Evolutionary conservation across 64 coral and sea anemone species (phyloP), one percentile per base, ranked within the genome.

Genomic region (Stylophora pistillata): DNA sequence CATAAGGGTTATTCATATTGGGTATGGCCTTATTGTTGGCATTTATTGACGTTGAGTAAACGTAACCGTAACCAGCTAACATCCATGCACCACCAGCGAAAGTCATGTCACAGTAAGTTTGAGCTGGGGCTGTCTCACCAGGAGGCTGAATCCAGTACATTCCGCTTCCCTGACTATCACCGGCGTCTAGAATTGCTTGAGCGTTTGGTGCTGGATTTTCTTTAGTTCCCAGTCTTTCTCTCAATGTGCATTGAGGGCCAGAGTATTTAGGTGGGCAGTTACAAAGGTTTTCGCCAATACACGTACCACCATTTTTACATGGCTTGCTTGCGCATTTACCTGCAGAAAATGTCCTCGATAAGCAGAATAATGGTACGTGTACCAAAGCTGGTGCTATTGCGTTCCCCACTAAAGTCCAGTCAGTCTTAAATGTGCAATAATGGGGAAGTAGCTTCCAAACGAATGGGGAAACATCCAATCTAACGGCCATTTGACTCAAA

Each of bases 71-170:
- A 72, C 96, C 95, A 23, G 96, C 96, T 55, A 98, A 57, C 93
- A 95, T 95, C 96, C 96, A 98, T 16, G 87, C 93, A 74, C 52
- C 76, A 72, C 90, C 93, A 3, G 59, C 61, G 78, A 87, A 98
- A 2, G 17, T 90, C 96, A 98, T 98, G 58, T 98, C 96, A 71
- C 96, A 98, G 80, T 90, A 95, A 21, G 96, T 92, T 37, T 92
- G 87, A 14, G 93, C 93, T 13, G 96, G 54, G 18, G 64, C 34
- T 56, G 66, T 80, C 70, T 98, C 96, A 20, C 96, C 96, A 14
- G 87, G 87, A 34, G 96, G 96, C 72, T 95, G 88, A 55, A 98
- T 98, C 96, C 96, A 98, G 78, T 98, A 98, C 72, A 98, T 72
- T 47, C 96, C 93, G 87, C 93, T 98, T 65, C 87, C 86, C 25